Base-by-base conservation (phyloP, 2,797 vertebrate species). In the Pseudotriccus pelzelni region DNA sequence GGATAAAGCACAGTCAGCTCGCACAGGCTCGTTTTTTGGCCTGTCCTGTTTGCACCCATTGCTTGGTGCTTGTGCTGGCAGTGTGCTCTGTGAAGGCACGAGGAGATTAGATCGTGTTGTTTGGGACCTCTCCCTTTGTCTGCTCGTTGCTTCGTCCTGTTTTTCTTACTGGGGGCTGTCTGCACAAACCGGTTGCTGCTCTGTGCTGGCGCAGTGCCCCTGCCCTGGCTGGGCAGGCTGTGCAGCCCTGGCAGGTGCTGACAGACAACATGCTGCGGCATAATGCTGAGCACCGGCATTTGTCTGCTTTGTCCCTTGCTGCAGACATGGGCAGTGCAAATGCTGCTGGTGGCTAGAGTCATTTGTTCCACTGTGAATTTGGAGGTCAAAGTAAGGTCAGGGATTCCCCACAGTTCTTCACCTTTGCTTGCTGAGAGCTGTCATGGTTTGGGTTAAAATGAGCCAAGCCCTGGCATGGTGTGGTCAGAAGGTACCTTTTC, bases 1-100 rank as follows among this genome's bases (percentile, higher is more conserved):
- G 28, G 32, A 30, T 30, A 23, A 59, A 39, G 41, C 16, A 1
- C 3, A 28, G 49, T 15, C 6, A 7, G 20, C 32, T 85, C 12
- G 1, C 14, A 5, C 36, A 20, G 59, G 6, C 27, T 22, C 7
- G 18, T 39, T 44, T 34, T 19, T 32, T 28, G 36, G 27, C 25
- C 62, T n/a, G 16, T n/a, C 20, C 9, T 5, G 0, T n/a, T 43
- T 1, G 0, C 25, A 6, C 12, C 37, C 9, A 0, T 6, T 13
- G 66, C 62, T 73, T 1, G 0, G 24, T 18, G 30, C 0, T 0
- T 12, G 3, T 30, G 9, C 46, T 32, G n/a, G 27, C 44, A 27
- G 16, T 1, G 8, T 28, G 1, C 36, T 17, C 6, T 58, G 9
- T 14, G 23, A 41, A 56, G 59, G 28, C 22, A 19, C 8, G 2